Conservation (phyloP, 1,140 invertebrate species). For the Drosophila mauritiana region DNA sequence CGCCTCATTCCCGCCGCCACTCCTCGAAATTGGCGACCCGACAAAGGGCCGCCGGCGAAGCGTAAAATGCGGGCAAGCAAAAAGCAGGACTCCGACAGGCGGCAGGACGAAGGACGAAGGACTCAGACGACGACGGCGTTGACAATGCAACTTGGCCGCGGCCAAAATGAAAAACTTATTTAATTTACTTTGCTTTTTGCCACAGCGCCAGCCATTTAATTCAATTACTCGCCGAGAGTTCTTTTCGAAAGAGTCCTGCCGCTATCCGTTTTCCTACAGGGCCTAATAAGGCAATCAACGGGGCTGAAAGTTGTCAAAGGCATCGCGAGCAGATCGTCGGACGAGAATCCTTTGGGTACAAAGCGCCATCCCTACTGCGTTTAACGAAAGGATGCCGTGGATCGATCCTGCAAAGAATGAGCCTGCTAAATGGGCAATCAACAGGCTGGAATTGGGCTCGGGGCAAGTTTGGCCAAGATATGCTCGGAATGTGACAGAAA, state of each 20-base stretch:
- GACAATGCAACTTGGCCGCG: conserved; percentile 78
- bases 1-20: conserved; percentile 3
- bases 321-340: conserved; percentile 18
- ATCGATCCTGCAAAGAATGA: conserved; percentile 24
- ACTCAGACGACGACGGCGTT: conserved; percentile 64
- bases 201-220: conserved; percentile 76
- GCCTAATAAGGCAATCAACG: conserved; percentile 40
- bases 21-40: conserved; percentile 21
- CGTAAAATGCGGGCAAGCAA: conserved; percentile 79
- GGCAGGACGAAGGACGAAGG: conserved; percentile 5
- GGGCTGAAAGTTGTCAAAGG: conserved; percentile 39
- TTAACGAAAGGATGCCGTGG: conserved; percentile 1
- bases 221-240: conserved; percentile 78
- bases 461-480: conserved; percentile 38
- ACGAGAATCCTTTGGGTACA: background rate
- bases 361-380: conserved; percentile 14
- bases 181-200: conserved; percentile 84
- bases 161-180: conserved; percentile 83
- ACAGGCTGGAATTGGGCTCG: conserved; percentile 61
- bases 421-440: conserved; percentile 70
- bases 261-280: conserved; percentile 11
- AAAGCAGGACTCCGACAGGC: conserved; percentile 39
- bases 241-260: conserved; percentile 30
- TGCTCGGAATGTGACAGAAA: conserved; percentile 69
- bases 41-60: conserved; percentile 79